Percentiles rank a stretch among this genome's conserved stretches.
phyloP scores from a whole-genome alignment of 2,888 invertebrate genomes.

The Lasioglossum leucozonium region DNA sequence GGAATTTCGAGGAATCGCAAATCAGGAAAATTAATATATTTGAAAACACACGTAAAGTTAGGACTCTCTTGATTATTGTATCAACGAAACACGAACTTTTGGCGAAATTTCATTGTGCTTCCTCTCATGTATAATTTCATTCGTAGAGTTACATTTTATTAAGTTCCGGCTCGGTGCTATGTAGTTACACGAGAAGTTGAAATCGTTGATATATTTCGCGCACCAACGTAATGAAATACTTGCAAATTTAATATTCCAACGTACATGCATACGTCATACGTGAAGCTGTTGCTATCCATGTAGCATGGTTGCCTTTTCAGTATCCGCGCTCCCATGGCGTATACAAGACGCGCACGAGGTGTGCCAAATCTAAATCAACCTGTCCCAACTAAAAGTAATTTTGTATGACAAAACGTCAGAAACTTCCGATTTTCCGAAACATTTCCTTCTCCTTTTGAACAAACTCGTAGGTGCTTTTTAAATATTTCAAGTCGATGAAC shows the following conservation, averaged over 20 bases:
- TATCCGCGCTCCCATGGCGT: neutral
- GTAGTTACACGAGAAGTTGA: neutral
- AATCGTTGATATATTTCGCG: neutral
- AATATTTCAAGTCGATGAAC: neutral
- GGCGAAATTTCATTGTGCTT: neutral
- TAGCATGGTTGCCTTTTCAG: neutral
- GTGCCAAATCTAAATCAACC: neutral
- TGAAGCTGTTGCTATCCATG: slow-evolving; percentile 34
- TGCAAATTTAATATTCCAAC: slow-evolving; percentile 40
- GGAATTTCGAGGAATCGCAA: neutral
- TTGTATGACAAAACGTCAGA: neutral
- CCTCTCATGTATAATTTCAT: neutral
- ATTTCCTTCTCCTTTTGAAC: neutral
- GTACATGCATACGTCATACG: neutral
- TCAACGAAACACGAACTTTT: neutral
- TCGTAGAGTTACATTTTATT: neutral
- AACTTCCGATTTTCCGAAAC: neutral
- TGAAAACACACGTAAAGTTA: neutral
- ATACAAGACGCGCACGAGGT: neutral
- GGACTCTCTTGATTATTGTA: neutral
- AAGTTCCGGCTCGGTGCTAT: neutral
- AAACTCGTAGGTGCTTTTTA: neutral
- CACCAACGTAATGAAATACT: slow-evolving; percentile 14
- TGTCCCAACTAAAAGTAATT: neutral
- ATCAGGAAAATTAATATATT: neutral